phyloP scores from a whole-genome alignment of 2,797 vertebrate genomes.

The Leptatherina wallacei region DNA sequence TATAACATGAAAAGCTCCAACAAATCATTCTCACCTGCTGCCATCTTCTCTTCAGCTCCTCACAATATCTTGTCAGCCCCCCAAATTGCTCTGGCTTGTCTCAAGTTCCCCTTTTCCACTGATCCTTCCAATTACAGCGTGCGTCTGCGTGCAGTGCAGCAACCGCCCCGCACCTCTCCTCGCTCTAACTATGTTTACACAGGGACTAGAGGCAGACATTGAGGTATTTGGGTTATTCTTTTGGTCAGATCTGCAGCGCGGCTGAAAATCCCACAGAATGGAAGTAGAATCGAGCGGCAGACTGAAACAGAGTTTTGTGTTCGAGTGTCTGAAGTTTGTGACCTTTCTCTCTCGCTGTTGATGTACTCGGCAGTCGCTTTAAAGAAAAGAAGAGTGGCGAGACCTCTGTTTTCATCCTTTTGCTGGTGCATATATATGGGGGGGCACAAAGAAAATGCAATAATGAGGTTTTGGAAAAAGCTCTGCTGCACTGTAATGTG shows the following conservation, averaged over 20 bases:
- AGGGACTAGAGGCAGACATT: constrained; percentile 72
- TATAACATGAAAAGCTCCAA: constrained; percentile 23
- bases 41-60: constrained; percentile 53
- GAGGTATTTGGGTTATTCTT: constrained; percentile 79
- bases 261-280: constrained; percentile 74
- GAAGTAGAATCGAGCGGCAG: constrained; percentile 70
- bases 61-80: constrained; percentile 72
- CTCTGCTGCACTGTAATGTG: constrained; percentile 17
- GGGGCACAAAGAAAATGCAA: constrained; percentile 48
- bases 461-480: constrained; percentile 47
- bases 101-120: constrained; percentile 71
- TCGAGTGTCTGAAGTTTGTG: constrained; percentile 43
- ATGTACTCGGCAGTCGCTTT: constrained; percentile 65
- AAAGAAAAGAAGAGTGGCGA: constrained; percentile 15
- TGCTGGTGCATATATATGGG: constrained; percentile 28
- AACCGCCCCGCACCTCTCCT: constrained; percentile 69
- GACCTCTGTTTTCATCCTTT: constrained; percentile 31
- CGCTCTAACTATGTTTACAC: constrained; percentile 76
- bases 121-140: constrained; percentile 71
- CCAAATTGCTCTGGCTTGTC: constrained; percentile 68
- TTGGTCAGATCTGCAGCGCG: constrained; percentile 57
- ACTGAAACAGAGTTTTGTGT: constrained; percentile 44
- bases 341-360: constrained; percentile 57
- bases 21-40: constrained; percentile 72
- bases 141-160: constrained; percentile 41